Base-by-base conservation (phyloP, 2,888 invertebrate genomes). In the Chaetogeoica ovagalla region DNA sequence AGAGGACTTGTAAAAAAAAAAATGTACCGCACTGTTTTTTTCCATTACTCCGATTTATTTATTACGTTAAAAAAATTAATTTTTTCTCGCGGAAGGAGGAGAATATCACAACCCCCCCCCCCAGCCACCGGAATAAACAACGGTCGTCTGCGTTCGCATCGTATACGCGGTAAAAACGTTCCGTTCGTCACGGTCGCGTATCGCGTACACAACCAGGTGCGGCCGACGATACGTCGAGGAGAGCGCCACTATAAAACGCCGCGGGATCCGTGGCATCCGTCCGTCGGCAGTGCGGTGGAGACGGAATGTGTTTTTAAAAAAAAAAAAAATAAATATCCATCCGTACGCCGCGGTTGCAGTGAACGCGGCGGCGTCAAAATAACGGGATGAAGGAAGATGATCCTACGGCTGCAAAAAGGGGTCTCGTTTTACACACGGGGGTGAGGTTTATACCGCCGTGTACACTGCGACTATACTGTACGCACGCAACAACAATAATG, bases 361-460 rank as follows among this genome's bases (percentile, higher is more conserved):
- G 48, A 48, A 48, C 48, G 63, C n/a, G 71, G 79, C 65, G 71
- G 79, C 71, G 79, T 71, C 71, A 71, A 71, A 79, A 79, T 79
- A 79, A 71, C 79, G 55, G 79, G 79, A 79, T 63, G 79, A 79
- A 70, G 79, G 79, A 79, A 79, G 79, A 79, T 79, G 79, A 79
- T 79, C 79, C 77, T n/a, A 43, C 23, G 55, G 62, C 63, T 30
- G 30, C 30, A 30, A 57, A 79, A 79, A 63, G 77, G 79, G 79
- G n/a, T n/a, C n/a, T 79, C 79, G 79, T 71, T 79, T 79, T 79
- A 79, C 70, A 74, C 57, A 39, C 65, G 79, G 71, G 77, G 71
- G 63, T 63, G 79, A 79, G 71, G 79, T 71, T 71, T 71, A 59
- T 71, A 59, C 13, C 55, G 55, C 52, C 52, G 30, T 30, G 4